Evolutionary conservation across 2,888 invertebrate species (phyloP).

Genomic region (Tetranychus piercei): DNA sequence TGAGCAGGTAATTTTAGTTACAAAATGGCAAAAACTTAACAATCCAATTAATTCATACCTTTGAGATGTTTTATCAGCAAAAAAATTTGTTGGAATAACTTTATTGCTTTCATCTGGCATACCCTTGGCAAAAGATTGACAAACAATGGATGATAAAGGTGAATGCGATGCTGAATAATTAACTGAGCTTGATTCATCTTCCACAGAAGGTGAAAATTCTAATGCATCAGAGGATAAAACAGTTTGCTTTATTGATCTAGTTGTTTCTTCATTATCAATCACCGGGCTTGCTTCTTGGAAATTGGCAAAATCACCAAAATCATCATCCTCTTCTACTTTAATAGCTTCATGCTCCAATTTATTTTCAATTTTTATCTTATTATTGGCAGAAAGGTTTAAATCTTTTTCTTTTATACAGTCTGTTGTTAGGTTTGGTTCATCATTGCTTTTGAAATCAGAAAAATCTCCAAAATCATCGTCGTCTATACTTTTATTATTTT

Average conservation of each 20-base stretch:
- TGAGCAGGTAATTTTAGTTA: background rate
- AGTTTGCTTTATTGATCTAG: background rate
- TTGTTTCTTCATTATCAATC: background rate
- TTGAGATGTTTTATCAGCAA: background rate
- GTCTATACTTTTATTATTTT: background rate
- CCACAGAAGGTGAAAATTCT: background rate
- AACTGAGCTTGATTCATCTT: background rate
- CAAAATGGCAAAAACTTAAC: background rate
- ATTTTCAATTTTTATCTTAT: background rate
- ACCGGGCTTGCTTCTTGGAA: background rate
- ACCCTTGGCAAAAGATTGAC: background rate
- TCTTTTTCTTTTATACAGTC: background rate
- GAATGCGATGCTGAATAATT: background rate
- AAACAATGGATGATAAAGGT: background rate
- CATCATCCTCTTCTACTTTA: background rate
- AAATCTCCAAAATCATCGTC: background rate
- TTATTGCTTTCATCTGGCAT: background rate
- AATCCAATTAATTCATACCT: background rate
- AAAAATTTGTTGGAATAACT: background rate
- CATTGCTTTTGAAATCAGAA: background rate
- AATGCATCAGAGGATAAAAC: background rate
- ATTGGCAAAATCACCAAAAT: conserved; percentile 9
- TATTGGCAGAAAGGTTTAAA: background rate
- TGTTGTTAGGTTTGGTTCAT: background rate
- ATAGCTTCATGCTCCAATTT: background rate